These are phyloP conservation scores for Metellina segmentata DNA, from an alignment of 2,888 invertebrate species.

Conservation along the genomic window DNA sequence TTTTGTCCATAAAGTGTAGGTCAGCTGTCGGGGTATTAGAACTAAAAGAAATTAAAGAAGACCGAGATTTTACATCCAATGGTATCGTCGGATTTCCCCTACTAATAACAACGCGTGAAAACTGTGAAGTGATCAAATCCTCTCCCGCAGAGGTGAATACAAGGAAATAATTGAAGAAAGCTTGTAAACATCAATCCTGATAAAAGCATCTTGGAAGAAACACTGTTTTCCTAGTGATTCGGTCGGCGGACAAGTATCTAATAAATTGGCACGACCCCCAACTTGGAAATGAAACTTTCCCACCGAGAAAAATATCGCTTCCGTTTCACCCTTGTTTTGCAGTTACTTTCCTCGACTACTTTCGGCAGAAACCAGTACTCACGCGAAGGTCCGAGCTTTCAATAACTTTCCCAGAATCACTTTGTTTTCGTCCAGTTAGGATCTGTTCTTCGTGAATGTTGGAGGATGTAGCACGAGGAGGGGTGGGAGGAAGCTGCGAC, in stretches of 20 bases:
- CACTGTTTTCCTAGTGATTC: background rate
- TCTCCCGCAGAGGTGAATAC: too few species aligned
- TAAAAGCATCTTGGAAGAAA: too few species aligned
- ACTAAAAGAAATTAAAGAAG: too few species aligned
- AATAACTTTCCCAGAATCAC: slow-evolving; percentile 37
- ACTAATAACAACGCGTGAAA: too few species aligned
- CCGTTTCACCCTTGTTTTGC: background rate
- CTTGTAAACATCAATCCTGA: too few species aligned
- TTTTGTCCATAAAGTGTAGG: too few species aligned
- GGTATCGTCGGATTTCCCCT: too few species aligned
- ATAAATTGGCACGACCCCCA: background rate
- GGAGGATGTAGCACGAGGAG: background rate
- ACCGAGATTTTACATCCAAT: too few species aligned
- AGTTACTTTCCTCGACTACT: background rate
- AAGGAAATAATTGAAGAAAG: too few species aligned
- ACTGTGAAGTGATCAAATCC: too few species aligned
- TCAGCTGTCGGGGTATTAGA: too few species aligned
- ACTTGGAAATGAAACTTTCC: background rate
- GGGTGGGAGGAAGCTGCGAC: background rate
- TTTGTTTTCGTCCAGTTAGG: slow-evolving; percentile 12
- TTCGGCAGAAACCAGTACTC: background rate
- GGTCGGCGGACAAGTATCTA: background rate
- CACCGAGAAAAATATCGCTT: background rate
- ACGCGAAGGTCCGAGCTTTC: background rate
- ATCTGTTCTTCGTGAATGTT: background rate